These are phyloP conservation scores for Psix sp. DNA, from an alignment of 1,140 invertebrate genomes.

Conservation along the genomic window DNA sequence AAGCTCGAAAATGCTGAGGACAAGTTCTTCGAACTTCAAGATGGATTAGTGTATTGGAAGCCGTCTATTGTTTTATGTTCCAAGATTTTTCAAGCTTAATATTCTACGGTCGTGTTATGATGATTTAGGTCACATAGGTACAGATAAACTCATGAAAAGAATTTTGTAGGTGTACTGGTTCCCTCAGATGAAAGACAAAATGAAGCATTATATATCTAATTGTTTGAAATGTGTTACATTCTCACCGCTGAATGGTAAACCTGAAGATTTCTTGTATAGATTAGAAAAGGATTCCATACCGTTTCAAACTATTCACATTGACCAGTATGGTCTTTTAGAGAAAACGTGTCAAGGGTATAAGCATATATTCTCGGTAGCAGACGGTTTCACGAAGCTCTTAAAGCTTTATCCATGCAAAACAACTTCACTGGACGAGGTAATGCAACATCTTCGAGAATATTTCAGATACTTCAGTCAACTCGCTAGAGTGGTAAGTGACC, in stretches of 20 bases:
- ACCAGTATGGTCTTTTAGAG: conserved; percentile 18
- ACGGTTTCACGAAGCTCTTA: conserved; percentile 8
- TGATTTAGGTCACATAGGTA: too few relatives aligned
- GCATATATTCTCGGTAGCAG: conserved; percentile 1
- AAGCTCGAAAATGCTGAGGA: too few relatives aligned
- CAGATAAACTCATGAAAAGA: too few relatives aligned
- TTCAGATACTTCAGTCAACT: conserved; percentile 20
- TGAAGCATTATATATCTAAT: too few relatives aligned
- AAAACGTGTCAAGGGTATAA: conserved; percentile 8
- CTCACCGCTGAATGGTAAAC: too few relatives aligned
- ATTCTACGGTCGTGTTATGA: too few relatives aligned
- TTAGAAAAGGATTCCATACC: conserved; percentile 3
- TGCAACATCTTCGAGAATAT: conserved; percentile 9
- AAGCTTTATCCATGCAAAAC: conserved; percentile 17
- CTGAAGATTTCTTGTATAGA: conserved; percentile 22
- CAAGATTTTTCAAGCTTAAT: too few relatives aligned
- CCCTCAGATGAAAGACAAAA: too few relatives aligned
- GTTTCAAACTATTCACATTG: conserved; percentile 7
- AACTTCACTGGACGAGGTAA: conserved; percentile 5
- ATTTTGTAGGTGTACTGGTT: too few relatives aligned
- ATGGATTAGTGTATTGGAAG: too few relatives aligned
- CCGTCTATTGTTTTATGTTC: too few relatives aligned
- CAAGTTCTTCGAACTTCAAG: too few relatives aligned
- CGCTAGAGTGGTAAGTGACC: conserved; percentile 5
- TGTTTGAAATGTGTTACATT: neutral